Evolutionary conservation across 2,797 vertebrate species (phyloP).

Genomic region (Vespertilio murinus): DNA sequence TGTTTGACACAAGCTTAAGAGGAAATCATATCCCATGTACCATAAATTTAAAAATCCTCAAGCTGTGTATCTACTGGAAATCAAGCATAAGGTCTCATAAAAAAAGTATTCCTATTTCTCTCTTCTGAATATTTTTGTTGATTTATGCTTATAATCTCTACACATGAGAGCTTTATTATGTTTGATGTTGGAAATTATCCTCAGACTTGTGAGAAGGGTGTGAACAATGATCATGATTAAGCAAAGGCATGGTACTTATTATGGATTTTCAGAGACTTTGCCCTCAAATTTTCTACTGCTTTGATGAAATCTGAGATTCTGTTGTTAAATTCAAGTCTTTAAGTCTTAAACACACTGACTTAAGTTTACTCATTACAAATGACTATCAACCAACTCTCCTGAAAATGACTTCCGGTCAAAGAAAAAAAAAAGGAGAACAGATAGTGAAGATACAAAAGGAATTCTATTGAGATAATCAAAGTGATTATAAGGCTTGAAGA

Average conservation of each 20-base stretch:
- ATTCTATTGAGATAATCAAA: neutral
- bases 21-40: neutral
- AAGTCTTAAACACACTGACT: neutral
- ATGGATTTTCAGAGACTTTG: neutral
- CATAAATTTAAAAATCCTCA: neutral
- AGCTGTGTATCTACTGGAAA: neutral
- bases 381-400: neutral
- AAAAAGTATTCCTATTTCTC: neutral
- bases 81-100: neutral
- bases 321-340: neutral
- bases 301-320: neutral
- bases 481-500: neutral
- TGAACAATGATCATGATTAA: neutral
- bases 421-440: neutral
- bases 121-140: neutral
- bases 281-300: neutral
- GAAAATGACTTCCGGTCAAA: neutral
- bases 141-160: neutral
- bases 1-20: constrained; percentile 42
- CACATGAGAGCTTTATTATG: neutral
- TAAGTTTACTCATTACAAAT: neutral
- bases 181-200: neutral
- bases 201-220: neutral
- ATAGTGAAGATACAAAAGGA: neutral
- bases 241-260: neutral